phyloP scores from a whole-genome alignment of 2,888 invertebrate genomes.

The Rhagonycha fulva region DNA sequence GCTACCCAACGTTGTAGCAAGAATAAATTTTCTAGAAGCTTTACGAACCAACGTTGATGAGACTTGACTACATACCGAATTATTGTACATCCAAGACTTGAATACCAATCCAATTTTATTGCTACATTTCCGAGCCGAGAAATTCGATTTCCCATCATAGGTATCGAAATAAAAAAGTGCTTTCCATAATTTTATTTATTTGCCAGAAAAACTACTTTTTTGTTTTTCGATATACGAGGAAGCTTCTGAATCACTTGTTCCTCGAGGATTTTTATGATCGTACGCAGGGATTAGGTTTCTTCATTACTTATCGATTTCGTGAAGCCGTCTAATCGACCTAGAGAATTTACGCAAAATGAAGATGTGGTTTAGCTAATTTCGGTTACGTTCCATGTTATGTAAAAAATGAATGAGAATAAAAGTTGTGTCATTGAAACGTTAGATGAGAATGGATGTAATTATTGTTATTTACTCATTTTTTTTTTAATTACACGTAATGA shows the following conservation, averaged over 20 bases:
- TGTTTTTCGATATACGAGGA: not conserved
- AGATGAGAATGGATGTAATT: not conserved
- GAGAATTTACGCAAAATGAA: not conserved
- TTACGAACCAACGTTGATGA: constrained; percentile 5
- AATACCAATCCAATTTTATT: constrained; percentile 16
- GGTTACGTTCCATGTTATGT: not conserved
- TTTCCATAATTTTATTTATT: not conserved
- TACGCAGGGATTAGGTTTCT: not conserved
- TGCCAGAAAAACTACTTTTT: not conserved
- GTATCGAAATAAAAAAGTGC: not conserved
- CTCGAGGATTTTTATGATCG: no score
- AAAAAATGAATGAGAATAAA: not conserved
- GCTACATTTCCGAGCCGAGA: constrained; percentile 12
- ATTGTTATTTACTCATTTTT: not conserved
- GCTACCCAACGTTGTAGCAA: not conserved
- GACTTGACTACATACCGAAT: constrained; percentile 7
- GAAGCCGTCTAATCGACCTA: not conserved
- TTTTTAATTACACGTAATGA: not conserved
- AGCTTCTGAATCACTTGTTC: not conserved
- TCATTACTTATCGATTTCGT: not conserved
- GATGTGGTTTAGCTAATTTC: not conserved
- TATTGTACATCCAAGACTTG: constrained; percentile 7
- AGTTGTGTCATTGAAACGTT: not conserved
- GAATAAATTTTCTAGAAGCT: constrained; percentile 7
- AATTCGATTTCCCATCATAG: constrained; percentile 10